phyloP scores from a whole-genome alignment of 2,888 invertebrate genomes.

The Calameuta pallipes region DNA sequence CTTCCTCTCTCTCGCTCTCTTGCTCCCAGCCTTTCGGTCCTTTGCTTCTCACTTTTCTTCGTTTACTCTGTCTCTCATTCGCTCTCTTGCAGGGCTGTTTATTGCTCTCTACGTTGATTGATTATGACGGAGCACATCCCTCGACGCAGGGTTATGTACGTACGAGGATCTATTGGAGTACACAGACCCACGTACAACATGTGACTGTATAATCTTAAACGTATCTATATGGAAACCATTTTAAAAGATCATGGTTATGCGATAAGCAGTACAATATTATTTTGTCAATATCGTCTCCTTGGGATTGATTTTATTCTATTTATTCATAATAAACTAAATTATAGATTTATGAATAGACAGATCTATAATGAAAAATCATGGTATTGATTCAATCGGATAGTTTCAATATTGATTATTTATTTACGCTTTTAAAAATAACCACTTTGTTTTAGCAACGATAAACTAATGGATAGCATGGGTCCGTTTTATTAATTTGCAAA shows the following conservation, averaged over 20 bases:
- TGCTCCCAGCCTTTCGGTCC: neutral
- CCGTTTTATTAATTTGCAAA: neutral
- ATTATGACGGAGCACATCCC: conserved; percentile 1
- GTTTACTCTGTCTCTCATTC: neutral
- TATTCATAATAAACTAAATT: neutral
- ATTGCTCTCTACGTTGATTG: conserved; percentile 2
- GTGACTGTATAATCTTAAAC: neutral
- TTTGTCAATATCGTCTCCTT: neutral
- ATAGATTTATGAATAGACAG: neutral
- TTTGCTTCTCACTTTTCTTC: neutral
- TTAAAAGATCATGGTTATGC: neutral
- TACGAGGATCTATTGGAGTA: neutral
- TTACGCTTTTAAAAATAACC: neutral
- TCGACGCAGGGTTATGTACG: neutral
- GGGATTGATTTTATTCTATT: neutral
- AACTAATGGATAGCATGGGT: neutral
- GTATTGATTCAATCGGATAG: neutral
- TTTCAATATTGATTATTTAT: neutral
- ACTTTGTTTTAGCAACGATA: neutral
- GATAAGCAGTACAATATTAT: neutral
- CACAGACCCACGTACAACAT: neutral
- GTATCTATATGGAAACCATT: neutral
- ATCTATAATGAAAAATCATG: neutral
- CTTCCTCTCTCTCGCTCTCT: neutral
- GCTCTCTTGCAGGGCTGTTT: neutral